Evolutionary conservation across 2,797 vertebrate genomes (phyloP).

Genomic region (Cryptoprocta ferox): DNA sequence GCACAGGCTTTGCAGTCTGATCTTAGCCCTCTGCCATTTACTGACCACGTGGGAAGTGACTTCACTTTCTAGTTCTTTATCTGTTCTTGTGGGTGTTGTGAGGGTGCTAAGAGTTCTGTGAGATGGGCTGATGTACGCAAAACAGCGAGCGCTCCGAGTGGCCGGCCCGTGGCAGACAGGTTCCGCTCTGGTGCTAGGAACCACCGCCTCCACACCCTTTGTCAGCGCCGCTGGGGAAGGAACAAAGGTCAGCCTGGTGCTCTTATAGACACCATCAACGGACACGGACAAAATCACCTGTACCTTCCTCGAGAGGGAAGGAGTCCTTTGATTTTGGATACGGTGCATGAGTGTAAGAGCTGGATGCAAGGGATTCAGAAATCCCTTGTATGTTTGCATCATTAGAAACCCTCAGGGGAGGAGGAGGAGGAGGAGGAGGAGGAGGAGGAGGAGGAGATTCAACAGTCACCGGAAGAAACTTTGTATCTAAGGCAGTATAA

Average conservation of each 20-base stretch:
- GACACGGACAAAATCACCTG: background rate
- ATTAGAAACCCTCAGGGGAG: background rate
- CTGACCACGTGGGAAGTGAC: background rate
- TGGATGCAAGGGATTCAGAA: fast-evolving
- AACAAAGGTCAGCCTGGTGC: no score
- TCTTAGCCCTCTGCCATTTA: background rate
- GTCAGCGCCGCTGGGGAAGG: fast-evolving
- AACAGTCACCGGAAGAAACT: background rate
- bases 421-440: background rate
- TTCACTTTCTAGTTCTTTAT: background rate
- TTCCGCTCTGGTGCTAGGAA: background rate
- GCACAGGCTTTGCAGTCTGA: background rate
- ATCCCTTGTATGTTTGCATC: background rate
- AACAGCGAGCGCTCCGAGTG: background rate
- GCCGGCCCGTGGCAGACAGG: background rate
- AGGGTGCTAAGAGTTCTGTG: background rate
- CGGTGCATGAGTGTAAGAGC: background rate
- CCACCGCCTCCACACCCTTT: background rate
- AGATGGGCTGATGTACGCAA: background rate
- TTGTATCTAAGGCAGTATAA: background rate
- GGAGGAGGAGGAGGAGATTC: background rate
- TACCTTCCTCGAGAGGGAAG: background rate
- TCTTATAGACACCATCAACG: background rate
- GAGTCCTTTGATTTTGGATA: background rate
- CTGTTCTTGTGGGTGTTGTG: no score